Conservation (phyloP, 2,113 vertebrate species). For the Hippocampus barbouri region DNA sequence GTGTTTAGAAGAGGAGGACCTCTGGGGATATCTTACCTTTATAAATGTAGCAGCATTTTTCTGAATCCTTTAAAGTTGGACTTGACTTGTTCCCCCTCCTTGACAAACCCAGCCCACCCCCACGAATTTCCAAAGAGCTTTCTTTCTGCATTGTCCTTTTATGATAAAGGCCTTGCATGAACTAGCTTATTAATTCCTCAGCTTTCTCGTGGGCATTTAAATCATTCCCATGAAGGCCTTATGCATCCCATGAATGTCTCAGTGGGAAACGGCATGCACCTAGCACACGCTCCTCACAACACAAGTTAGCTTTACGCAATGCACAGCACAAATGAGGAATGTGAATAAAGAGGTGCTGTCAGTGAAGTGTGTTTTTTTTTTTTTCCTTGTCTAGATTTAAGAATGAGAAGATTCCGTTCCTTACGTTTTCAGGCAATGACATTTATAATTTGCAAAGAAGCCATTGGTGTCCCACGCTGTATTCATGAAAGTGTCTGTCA, state of each 20-base stretch:
- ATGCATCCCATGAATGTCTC: slow-evolving; percentile 61
- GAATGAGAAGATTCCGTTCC: slow-evolving; percentile 35
- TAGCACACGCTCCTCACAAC: slow-evolving; percentile 16
- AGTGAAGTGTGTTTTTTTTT: neutral
- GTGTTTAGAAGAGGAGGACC: neutral
- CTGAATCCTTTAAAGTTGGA: neutral
- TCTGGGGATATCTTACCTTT: neutral
- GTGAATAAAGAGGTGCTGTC: slow-evolving; percentile 34
- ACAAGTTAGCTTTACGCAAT: slow-evolving; percentile 22
- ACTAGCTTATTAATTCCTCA: slow-evolving; percentile 51
- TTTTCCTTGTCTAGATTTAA: slow-evolving; percentile 4
- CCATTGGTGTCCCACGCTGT: slow-evolving; percentile 2
- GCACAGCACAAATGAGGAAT: slow-evolving; percentile 48
- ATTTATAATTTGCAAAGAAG: slow-evolving; percentile 26
- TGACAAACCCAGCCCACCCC: too few relatives aligned
- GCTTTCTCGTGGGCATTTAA: slow-evolving; percentile 35
- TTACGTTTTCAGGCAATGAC: slow-evolving; percentile 13
- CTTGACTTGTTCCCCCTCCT: slow-evolving; percentile 13
- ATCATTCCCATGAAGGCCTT: slow-evolving; percentile 51
- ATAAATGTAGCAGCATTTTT: slow-evolving; percentile 11
- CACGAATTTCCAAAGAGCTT: slow-evolving; percentile 6
- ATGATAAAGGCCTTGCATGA: slow-evolving; percentile 52
- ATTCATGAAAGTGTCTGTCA: slow-evolving; percentile 2
- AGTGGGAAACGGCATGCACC: slow-evolving; percentile 40
- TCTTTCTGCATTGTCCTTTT: slow-evolving; percentile 50